Evolutionary conservation across 2,113 vertebrate species (phyloP), one percentile per base, ranked within the genome.

Genomic region (Pholis gunnellus): DNA sequence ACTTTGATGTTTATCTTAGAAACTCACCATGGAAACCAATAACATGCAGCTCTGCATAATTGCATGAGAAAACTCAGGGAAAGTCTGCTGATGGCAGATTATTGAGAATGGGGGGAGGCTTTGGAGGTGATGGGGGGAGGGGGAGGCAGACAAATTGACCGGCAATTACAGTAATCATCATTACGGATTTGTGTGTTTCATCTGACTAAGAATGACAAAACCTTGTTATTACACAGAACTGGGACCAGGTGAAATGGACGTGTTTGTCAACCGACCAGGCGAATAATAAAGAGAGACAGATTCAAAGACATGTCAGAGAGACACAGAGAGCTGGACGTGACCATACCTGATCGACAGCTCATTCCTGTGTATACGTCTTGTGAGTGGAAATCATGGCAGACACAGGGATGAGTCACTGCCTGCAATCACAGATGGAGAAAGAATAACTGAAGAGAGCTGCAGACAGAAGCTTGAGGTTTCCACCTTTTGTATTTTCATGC

Each of bases 91-190:
- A 87, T 74, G 86, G 83, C 29, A 75, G 70, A 66, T 78, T 72
- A 65, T 63, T 59, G 68, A 73, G 79, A 40, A 34, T 17, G 46
- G 54, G 17, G 48, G 68, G 44, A 9, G 9, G 67, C 68, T 22
- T 52, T 61, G 80, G 72, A 82, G 83, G 83, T 72, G 75, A 87
- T 25, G 31, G 10, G 84, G 42, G 79, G 80, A 73, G 72, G 74
- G 29, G 82, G 78, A 85, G 85, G 83, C 86, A 88, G 89, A 90
- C 91, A 93, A 91, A 92, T 90, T 91, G 91, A 85, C 90, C 80
- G 25, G 90, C 84, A 93, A 93, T 94, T 93, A 92, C 80, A 80
- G 90, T 84, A 89, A 93, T 94, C 86, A 93, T 85, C 84, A 89
- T 91, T 87, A 90, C 27, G 88, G 78, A 90, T 86, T 85, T 88